phyloP scores from a whole-genome alignment of 30 jellyfish, hydroid and myxozoan species.

The Aurelia sp. region DNA sequence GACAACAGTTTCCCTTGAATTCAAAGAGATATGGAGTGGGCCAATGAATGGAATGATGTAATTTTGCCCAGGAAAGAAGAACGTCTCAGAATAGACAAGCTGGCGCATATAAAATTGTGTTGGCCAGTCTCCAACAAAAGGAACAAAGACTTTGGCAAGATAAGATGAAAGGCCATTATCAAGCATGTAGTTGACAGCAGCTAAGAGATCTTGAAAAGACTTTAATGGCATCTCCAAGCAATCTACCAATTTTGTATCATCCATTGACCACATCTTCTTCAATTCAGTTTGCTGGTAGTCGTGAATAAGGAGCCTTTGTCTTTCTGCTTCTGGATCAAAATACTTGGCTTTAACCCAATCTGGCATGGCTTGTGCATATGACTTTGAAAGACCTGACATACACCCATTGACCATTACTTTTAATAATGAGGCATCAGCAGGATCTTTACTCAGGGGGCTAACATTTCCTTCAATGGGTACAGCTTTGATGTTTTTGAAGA shows the following conservation, averaged over 20 bases:
- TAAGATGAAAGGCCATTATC: conserved; percentile 47
- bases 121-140: conserved; percentile 61
- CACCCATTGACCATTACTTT: neutral
- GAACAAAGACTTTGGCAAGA: conserved; percentile 53
- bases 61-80: neutral
- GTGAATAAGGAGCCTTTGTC: conserved; percentile 9
- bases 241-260: conserved; percentile 17
- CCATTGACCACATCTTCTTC: conserved; percentile 18
- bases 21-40: conserved; percentile 41
- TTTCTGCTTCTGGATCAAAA: conserved; percentile 21
- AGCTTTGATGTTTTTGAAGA: neutral
- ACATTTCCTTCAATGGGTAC: conserved; percentile 10
- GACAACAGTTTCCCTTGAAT: conserved; percentile 48
- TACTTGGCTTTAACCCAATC: conserved; percentile 26
- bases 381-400: conserved; percentile 4
- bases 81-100: conserved; percentile 3
- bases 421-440: conserved; percentile 12
- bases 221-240: conserved; percentile 12
- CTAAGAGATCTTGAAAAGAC: conserved; percentile 10
- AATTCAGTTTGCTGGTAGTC: conserved; percentile 18
- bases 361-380: conserved; percentile 35
- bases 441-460: neutral
- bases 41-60: conserved; percentile 46
- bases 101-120: conserved; percentile 57
- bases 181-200: conserved; percentile 31